Percentiles rank a stretch among this genome's conserved stretches.
Conservation (phyloP, 2,888 invertebrate genomes). For the Synanthedon myopaeformis region DNA sequence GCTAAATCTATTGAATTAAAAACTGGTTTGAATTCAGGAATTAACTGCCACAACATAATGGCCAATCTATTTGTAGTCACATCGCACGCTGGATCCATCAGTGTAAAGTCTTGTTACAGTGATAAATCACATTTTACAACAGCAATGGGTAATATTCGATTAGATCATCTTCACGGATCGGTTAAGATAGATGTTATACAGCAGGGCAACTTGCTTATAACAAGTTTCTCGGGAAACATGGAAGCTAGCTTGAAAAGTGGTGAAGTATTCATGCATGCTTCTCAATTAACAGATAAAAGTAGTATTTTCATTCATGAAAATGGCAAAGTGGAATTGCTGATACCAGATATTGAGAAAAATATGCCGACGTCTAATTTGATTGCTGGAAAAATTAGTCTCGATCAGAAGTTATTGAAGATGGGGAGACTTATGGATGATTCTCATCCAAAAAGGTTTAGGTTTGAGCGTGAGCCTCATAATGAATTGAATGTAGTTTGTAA, state of each 20-base stretch:
- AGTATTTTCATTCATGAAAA: constrained; percentile 67
- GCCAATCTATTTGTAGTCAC: constrained; percentile 40
- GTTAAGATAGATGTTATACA: constrained; percentile 62
- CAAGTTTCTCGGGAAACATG: constrained; percentile 52
- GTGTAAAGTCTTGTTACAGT: constrained; percentile 58
- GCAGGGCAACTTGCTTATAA: constrained; percentile 54
- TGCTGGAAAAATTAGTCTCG: constrained; percentile 59
- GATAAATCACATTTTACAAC: constrained; percentile 61
- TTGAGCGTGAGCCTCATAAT: constrained; percentile 48
- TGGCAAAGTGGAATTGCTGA: constrained; percentile 56
- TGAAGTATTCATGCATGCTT: constrained; percentile 56
- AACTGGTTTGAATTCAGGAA: constrained; percentile 46
- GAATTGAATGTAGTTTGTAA: constrained; percentile 64
- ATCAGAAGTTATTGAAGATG: constrained; percentile 52
- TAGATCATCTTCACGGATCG: constrained; percentile 48
- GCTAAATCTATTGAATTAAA: constrained; percentile 51
- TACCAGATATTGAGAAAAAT: constrained; percentile 51
- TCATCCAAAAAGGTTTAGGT: constrained; percentile 56
- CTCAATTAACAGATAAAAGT: constrained; percentile 52
- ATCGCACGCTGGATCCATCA: constrained; percentile 53
- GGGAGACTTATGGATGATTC: constrained; percentile 63
- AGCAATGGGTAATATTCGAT: constrained; percentile 50
- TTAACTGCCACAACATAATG: constrained; percentile 58
- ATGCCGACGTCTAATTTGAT: constrained; percentile 61
- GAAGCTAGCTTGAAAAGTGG: constrained; percentile 62